These are phyloP conservation scores for Carapus acus DNA, from an alignment of 2,797 vertebrate genomes.

Conservation along the genomic window DNA sequence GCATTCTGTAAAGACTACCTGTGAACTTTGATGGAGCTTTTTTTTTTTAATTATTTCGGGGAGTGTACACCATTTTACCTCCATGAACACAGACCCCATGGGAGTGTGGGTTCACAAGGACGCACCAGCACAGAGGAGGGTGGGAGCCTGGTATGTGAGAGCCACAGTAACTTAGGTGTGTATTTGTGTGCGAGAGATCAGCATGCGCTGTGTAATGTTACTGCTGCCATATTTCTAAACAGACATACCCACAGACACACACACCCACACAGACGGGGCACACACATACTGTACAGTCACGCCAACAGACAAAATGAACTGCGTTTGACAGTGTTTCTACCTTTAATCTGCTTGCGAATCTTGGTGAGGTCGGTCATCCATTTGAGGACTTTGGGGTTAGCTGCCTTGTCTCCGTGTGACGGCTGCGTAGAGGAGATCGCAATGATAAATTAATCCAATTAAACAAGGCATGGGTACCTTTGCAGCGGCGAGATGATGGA, in stretches of 20 bases:
- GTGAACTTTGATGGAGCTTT: background rate
- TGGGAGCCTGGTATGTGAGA: conserved; percentile 55
- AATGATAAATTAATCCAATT: too few relatives aligned
- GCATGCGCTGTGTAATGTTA: conserved; percentile 61
- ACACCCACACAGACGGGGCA: conserved; percentile 2
- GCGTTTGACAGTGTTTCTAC: conserved; percentile 57
- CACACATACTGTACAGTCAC: conserved; percentile 23
- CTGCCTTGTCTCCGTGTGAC: conserved; percentile 92
- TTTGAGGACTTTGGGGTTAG: conserved; percentile 95
- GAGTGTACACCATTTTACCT: conserved; percentile 30
- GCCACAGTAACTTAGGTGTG: conserved; percentile 36
- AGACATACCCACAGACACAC: conserved; percentile 26
- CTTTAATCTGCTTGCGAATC: conserved; percentile 95
- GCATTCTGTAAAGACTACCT: background rate
- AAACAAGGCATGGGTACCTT: background rate
- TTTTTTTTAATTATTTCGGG: background rate
- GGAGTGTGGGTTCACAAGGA: conserved; percentile 64
- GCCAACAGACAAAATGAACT: too few relatives aligned
- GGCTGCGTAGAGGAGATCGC: conserved; percentile 69
- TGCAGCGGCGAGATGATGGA: too few relatives aligned
- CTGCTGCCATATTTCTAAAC: conserved; percentile 43
- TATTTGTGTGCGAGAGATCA: conserved; percentile 34
- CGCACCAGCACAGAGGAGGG: conserved; percentile 60
- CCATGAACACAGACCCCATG: conserved; percentile 38
- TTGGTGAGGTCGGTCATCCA: conserved; percentile 99